Evolutionary conservation across 92 coral and sea anemone genomes (phyloP).

Genomic region (Micromussa lordhowensis): DNA sequence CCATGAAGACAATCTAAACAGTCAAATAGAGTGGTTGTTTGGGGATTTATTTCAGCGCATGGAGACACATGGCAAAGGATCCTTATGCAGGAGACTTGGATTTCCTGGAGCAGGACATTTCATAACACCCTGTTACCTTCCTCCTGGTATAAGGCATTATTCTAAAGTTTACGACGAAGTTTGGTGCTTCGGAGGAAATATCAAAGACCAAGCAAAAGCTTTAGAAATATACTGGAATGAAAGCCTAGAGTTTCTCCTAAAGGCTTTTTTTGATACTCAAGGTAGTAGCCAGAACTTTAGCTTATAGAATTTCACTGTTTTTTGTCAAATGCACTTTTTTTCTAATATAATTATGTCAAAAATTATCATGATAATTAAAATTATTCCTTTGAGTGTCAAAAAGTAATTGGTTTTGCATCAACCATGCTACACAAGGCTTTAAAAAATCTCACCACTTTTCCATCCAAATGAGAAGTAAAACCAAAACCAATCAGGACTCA

Average conservation of each 20-base stretch:
- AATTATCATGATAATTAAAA: too few relatives aligned
- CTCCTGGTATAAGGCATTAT: constrained; percentile 33
- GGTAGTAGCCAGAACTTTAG: too few relatives aligned
- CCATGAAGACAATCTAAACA: constrained; percentile 22
- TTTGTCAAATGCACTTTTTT: too few relatives aligned
- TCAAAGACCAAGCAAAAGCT: constrained; percentile 16
- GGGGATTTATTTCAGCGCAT: constrained; percentile 14
- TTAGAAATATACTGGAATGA: constrained; percentile 38
- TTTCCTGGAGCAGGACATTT: constrained; percentile 34
- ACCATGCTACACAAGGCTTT: too few relatives aligned
- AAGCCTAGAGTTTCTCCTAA: constrained; percentile 29
- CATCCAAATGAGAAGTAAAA: too few relatives aligned
- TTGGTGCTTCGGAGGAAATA: constrained; percentile 31
- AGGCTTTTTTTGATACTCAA: not conserved
- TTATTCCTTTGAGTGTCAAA: too few relatives aligned
- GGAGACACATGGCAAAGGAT: constrained; percentile 25
- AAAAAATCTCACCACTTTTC: too few relatives aligned
- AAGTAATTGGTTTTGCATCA: too few relatives aligned
- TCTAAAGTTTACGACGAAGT: not conserved
- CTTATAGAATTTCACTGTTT: too few relatives aligned
- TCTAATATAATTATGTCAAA: too few relatives aligned
- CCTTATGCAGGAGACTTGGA: constrained; percentile 10
- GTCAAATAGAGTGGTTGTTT: constrained; percentile 34
- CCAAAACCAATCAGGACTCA: too few relatives aligned
- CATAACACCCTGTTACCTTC: constrained; percentile 34